phyloP scores from a whole-genome alignment of 2,113 vertebrate genomes.

The Lonchura striata region DNA sequence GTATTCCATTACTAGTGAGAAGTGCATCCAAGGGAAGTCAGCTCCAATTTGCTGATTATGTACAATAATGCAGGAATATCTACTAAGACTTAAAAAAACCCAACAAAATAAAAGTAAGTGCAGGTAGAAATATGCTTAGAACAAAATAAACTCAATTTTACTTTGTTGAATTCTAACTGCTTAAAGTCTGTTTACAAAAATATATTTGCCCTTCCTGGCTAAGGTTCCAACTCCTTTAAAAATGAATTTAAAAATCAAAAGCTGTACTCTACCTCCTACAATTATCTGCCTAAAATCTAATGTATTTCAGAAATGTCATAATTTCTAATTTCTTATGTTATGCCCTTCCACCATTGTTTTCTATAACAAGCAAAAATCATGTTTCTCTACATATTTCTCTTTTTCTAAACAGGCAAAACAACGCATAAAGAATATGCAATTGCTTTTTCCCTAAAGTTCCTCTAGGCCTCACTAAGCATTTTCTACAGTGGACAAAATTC shows the following conservation, averaged over 20 bases:
- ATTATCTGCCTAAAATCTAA: not conserved
- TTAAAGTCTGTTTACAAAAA: not conserved
- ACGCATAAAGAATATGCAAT: not conserved
- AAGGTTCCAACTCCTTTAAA: not conserved
- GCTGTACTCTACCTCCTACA: not conserved
- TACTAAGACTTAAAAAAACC: slow-evolving; percentile 66
- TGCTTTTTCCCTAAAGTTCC: not conserved
- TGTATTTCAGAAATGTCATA: not conserved
- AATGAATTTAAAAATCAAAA: not conserved
- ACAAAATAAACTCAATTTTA: not conserved
- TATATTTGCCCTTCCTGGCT: not conserved
- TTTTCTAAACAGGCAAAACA: not conserved
- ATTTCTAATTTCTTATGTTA: not conserved
- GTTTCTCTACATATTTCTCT: not conserved
- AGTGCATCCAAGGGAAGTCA: slow-evolving; percentile 87
- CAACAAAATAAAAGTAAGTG: not conserved
- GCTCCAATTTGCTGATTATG: slow-evolving; percentile 81
- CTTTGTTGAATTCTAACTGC: not conserved
- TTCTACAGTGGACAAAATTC: not conserved
- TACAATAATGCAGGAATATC: slow-evolving; percentile 76
- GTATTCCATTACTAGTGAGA: slow-evolving; percentile 88
- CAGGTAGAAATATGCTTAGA: not conserved
- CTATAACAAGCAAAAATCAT: not conserved
- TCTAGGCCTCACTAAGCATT: not conserved
- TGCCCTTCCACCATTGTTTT: not conserved